Evolutionary conservation across 2,113 vertebrate species (phyloP).

Genomic region (Calypte anna): DNA sequence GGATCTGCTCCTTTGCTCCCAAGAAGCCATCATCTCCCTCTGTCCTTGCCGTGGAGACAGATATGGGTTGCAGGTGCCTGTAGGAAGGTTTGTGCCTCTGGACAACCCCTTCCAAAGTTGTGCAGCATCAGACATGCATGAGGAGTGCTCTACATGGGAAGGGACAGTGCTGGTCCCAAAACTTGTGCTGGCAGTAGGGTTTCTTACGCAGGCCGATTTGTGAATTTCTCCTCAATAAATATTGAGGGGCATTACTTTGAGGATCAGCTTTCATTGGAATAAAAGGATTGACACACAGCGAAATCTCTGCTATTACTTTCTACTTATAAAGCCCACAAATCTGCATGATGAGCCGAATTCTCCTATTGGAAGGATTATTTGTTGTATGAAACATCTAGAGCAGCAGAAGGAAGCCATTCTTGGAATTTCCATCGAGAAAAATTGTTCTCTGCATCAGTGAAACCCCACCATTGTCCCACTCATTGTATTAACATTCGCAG

Average conservation of each 20-base stretch:
- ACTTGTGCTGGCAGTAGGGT: fast-evolving
- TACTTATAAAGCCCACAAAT: slow-evolving; percentile 3
- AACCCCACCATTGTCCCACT: not conserved
- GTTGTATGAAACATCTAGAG: not conserved
- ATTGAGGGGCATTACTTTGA: not conserved
- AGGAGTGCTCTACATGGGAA: not conserved
- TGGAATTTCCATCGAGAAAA: not conserved
- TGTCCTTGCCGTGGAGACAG: not conserved
- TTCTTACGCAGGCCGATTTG: not conserved
- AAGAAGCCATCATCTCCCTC: not conserved
- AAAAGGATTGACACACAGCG: not conserved
- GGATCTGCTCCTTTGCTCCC: not conserved
- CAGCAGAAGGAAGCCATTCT: not conserved
- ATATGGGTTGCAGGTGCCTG: fast-evolving
- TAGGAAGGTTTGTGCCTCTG: fast-evolving
- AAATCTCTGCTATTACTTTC: not conserved
- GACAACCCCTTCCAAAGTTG: not conserved
- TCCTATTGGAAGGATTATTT: not conserved
- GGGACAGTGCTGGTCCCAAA: not conserved
- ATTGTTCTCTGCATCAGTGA: not conserved
- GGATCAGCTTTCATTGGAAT: not conserved
- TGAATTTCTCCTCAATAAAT: not conserved
- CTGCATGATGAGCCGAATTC: not conserved
- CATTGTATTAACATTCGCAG: not conserved
- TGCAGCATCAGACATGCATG: fast-evolving